A percentile compares a stretch with the other conserved stretches of the same genome.
phyloP scores from a whole-genome alignment of 2,113 vertebrate genomes.

The Stegastes partitus region DNA sequence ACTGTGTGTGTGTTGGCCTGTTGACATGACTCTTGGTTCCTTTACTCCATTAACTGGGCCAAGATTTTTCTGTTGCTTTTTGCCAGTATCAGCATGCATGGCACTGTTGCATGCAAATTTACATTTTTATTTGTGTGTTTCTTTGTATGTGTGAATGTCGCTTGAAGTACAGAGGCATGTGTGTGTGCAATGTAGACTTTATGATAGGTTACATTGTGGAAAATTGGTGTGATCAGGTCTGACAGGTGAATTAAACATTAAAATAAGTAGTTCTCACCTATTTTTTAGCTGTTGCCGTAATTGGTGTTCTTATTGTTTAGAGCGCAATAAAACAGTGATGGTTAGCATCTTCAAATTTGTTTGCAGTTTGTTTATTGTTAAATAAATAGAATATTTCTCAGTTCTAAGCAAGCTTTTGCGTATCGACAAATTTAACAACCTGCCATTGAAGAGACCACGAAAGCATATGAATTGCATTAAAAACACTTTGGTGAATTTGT shows the following conservation, averaged over 20 bases:
- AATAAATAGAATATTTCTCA: background rate
- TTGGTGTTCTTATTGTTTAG: background rate
- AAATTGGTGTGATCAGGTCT: constrained; percentile 27
- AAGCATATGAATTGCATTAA: background rate
- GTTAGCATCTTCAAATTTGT: background rate
- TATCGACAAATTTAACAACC: background rate
- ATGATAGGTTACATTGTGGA: constrained; percentile 41
- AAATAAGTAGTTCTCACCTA: background rate
- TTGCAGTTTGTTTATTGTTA: background rate
- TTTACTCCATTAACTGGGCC: constrained; percentile 38
- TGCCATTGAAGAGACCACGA: background rate
- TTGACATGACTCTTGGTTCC: constrained; percentile 47
- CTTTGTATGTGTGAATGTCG: background rate
- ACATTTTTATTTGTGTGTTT: constrained; percentile 29
- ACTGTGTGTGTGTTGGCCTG: constrained; percentile 53
- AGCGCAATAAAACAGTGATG: background rate
- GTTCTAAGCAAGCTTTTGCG: background rate
- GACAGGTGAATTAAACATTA: constrained; percentile 30
- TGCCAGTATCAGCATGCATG: constrained; percentile 54
- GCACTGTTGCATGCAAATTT: constrained; percentile 35
- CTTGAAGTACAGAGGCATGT: background rate
- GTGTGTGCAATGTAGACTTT: constrained; percentile 13
- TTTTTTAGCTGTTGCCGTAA: background rate
- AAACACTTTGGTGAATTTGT: background rate
- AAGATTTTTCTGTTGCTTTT: constrained; percentile 47